Conservation (phyloP, 2,113 vertebrate species). For the Poeciliopsis retropinna region DNA sequence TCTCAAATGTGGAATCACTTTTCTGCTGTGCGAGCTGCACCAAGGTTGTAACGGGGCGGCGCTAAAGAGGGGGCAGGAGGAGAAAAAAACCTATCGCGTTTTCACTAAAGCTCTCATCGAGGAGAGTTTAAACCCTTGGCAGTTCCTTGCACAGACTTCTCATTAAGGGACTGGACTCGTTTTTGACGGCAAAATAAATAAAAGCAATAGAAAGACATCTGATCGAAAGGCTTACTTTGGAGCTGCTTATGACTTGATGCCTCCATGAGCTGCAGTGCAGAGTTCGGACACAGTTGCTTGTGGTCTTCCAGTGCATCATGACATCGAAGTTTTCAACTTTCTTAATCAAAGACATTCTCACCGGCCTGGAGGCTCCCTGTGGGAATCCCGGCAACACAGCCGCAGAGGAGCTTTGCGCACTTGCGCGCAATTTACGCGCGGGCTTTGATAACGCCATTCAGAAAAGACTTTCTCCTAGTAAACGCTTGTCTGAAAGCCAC, state of each 20-base stretch:
- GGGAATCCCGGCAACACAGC: constrained; percentile 4
- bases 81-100: constrained; percentile 57
- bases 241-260: constrained; percentile 47
- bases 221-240: background rate
- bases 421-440: constrained; percentile 4
- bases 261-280: constrained; percentile 10
- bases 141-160: constrained; percentile 54
- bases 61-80: constrained; percentile 65
- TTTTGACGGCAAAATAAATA: constrained; percentile 59
- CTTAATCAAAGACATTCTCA: constrained; percentile 81
- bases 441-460: constrained; percentile 13
- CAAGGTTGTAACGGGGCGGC: constrained; percentile 40
- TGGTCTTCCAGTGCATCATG: constrained; percentile 58
- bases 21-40: constrained; percentile 17
- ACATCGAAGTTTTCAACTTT: constrained; percentile 76
- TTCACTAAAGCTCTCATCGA: constrained; percentile 34
- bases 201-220: constrained; percentile 6
- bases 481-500: constrained; percentile 1
- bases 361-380: constrained; percentile 40
- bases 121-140: constrained; percentile 49
- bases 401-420: constrained; percentile 1
- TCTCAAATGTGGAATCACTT: background rate
- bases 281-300: background rate
- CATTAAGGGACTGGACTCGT: constrained; percentile 45
- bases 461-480: constrained; percentile 9